Conservation (phyloP, 35 echinoderm and acorn worm genomes). For the Apostichopus californicus region DNA sequence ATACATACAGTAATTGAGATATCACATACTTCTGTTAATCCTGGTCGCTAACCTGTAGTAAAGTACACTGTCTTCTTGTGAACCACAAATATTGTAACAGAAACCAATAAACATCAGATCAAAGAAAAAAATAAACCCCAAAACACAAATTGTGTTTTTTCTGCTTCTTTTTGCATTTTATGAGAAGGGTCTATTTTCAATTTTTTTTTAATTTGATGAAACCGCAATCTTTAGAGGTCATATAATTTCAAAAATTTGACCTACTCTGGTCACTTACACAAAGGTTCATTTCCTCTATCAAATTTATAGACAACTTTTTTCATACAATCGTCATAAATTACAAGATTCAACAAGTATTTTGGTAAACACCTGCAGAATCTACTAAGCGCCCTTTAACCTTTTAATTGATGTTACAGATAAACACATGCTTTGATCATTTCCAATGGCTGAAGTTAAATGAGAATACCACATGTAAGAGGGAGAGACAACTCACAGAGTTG, state of each 20-base stretch:
- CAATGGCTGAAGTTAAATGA: constrained; percentile 38
- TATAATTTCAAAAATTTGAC: constrained; percentile 17
- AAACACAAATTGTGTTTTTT: not conserved
- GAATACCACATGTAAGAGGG: constrained; percentile 19
- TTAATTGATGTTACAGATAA: constrained; percentile 52
- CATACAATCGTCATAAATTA: not conserved
- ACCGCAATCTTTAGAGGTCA: constrained; percentile 22
- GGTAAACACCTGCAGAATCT: constrained; percentile 29
- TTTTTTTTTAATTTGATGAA: constrained; percentile 6
- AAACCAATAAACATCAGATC: not conserved
- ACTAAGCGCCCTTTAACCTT: constrained; percentile 31
- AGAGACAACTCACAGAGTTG: constrained; percentile 12
- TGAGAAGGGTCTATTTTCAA: not conserved
- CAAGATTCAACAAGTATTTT: too few species aligned
- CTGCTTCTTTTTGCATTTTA: not conserved
- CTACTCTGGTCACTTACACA: constrained; percentile 41
- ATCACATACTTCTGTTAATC: not conserved
- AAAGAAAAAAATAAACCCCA: not conserved
- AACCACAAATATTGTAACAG: not conserved
- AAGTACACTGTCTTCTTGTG: not conserved
- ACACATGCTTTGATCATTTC: constrained; percentile 48
- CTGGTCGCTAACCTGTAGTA: not conserved
- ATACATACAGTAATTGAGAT: not conserved
- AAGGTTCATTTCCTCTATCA: constrained; percentile 22
- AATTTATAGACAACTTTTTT: not conserved